Base-by-base conservation (phyloP, 2,113 vertebrate genomes). In the Lucifuga dentata region DNA sequence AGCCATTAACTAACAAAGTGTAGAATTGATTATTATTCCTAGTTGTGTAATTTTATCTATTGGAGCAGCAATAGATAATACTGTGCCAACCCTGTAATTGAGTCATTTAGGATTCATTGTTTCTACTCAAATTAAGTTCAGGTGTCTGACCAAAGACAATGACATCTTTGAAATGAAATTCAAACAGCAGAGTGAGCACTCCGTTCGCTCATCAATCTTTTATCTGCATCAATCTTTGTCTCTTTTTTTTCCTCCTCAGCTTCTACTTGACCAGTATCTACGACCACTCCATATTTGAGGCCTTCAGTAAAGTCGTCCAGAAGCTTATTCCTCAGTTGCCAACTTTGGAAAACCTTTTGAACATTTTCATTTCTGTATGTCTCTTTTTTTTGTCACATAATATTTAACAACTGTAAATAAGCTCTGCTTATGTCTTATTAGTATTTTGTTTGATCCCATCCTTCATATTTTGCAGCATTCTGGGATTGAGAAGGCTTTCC, bases 211-310 rank as follows among this genome's bases (percentile, higher is more conserved):
- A n/a, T n/a, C n/a, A n/a, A n/a, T n/a, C n/a, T n/a, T 16, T 11
- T 20, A 21, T 59, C 11, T 6, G 1, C 23, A 1, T n/a, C 44
- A 11, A 40, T 50, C 46, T 41, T 41, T 24, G 39, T 59, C 12
- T 61, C 9, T 17, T 13, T 5, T 41, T 59, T 52, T 41, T 52
- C 4, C 6, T 55, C 69, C 86, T 52, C 92, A 99, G 97, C 91
- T 98, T 99, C 92, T 98, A 98, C 90, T 89, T 99, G 91, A 99
- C 97, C 63, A 99, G 97, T 85, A 99, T 98, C 91, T 99, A 98
- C 62, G 97, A 99, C 86, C 97, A 99, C 90, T 99, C 97, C 83
- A 99, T 99, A 93, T 99, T 99, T 78, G 97, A 99, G 92, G 97
- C 97, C 72, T 99, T 99, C 93, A 99, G 97, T 91, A 99, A 99